Conservation (phyloP, 2,113 vertebrate genomes). For the Apeltes quadracus region DNA sequence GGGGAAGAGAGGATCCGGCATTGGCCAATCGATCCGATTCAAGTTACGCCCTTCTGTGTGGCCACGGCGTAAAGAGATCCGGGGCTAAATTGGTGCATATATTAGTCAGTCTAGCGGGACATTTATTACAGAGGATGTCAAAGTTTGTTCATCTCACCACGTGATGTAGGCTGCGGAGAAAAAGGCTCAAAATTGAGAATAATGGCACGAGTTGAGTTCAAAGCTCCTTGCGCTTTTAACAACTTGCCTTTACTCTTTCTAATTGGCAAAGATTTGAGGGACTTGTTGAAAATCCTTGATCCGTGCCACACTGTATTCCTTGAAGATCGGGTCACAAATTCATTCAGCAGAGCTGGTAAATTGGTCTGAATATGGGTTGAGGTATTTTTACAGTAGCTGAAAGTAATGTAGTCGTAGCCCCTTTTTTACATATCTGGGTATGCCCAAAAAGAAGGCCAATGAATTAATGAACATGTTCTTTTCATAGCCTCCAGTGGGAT, state of each 20-base stretch:
- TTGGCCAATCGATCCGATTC: slow-evolving; percentile 48
- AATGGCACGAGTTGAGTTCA: slow-evolving; percentile 50
- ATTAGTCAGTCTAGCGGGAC: slow-evolving; percentile 36
- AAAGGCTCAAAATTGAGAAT: slow-evolving; percentile 34
- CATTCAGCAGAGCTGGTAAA: slow-evolving; percentile 49
- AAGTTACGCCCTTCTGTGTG: slow-evolving; percentile 37
- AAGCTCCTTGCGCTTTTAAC: slow-evolving; percentile 41
- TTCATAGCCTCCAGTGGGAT: slow-evolving; percentile 54
- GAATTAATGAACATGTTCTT: slow-evolving; percentile 70
- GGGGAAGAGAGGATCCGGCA: slow-evolving; percentile 25
- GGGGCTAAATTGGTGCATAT: slow-evolving; percentile 46
- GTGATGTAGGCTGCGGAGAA: not conserved
- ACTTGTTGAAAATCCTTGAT: slow-evolving; percentile 42
- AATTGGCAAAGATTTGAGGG: slow-evolving; percentile 47
- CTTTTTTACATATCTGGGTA: slow-evolving; percentile 53
- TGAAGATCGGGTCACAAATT: slow-evolving; percentile 65
- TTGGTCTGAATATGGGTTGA: slow-evolving; percentile 60
- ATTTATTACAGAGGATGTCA: slow-evolving; percentile 38
- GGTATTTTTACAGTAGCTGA: slow-evolving; percentile 27
- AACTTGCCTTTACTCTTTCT: slow-evolving; percentile 59
- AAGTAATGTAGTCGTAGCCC: slow-evolving; percentile 62
- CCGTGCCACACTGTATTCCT: slow-evolving; percentile 53
- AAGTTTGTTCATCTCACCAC: slow-evolving; percentile 10
- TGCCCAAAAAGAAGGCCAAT: slow-evolving; percentile 52
- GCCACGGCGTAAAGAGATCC: slow-evolving; percentile 33